phyloP scores from a whole-genome alignment of 92 coral and sea anemone species.

The Chrysogorgia sp. region DNA sequence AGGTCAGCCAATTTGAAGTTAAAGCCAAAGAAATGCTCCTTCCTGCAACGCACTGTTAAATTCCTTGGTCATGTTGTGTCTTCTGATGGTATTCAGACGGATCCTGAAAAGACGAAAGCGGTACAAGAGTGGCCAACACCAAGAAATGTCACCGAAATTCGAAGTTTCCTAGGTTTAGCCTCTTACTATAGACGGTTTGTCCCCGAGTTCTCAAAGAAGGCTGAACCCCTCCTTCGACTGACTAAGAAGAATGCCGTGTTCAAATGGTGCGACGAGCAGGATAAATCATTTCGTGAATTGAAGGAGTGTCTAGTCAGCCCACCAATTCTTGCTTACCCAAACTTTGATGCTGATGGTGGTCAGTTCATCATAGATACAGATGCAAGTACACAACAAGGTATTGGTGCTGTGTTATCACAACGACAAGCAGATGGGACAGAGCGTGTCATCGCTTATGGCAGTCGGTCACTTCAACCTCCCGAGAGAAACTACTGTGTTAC shows the following conservation, averaged over 20 bases:
- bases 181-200: slow-evolving; percentile 50
- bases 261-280: slow-evolving; percentile 52
- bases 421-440: slow-evolving; percentile 45
- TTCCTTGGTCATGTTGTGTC: slow-evolving; percentile 63
- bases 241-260: slow-evolving; percentile 30
- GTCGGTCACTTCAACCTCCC: slow-evolving; percentile 46
- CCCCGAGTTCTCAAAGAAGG: slow-evolving; percentile 40
- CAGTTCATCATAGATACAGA: slow-evolving; percentile 55
- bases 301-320: slow-evolving; percentile 38
- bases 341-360: slow-evolving; percentile 15
- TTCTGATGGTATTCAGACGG: slow-evolving; percentile 37
- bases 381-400: slow-evolving; percentile 50
- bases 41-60: slow-evolving; percentile 46
- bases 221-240: slow-evolving; percentile 46
- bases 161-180: slow-evolving; percentile 53
- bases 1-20: slow-evolving; percentile 26
- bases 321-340: slow-evolving; percentile 50
- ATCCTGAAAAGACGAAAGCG: slow-evolving; percentile 50
- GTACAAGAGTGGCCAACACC: slow-evolving; percentile 44
- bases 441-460: slow-evolving; percentile 39
- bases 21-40: slow-evolving; percentile 50
- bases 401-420: slow-evolving; percentile 35
- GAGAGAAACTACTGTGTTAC: slow-evolving; percentile 56
- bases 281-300: slow-evolving; percentile 41
- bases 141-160: slow-evolving; percentile 17